Base-by-base conservation (phyloP, 2,113 vertebrate genomes). In the Polyodon spathula region DNA sequence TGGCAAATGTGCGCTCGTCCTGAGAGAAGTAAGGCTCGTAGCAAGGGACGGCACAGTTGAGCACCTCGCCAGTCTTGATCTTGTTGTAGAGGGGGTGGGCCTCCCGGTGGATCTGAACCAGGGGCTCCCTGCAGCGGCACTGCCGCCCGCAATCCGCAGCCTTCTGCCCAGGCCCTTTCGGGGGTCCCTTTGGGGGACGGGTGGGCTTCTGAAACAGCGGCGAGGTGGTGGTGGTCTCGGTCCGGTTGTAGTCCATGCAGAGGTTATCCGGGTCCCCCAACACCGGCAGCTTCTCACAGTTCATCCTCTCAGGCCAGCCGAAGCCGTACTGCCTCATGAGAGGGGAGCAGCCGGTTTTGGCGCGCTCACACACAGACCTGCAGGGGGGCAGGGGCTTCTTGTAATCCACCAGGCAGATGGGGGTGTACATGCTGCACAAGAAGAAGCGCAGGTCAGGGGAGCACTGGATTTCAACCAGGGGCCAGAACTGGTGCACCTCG, bases 401-500 rank as follows among this genome's bases (percentile, higher is more conserved):
- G 79, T 98, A 98, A 84, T 98, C 95, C 0, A 82, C 86, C 72
- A 98, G 78, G 73, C 95, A 98, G 84, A 98, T 97, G 8, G 95
- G 95, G 10, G 95, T 98, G 87, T 98, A 98, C 92, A 98, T 94
- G 76, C 93, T 95, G 86, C 95, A 98, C 37, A 98, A 86, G 81
- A 97, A 98, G 77, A 98, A 98, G 62, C 93, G 92, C 81, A 98
- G 77, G 77, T 98, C 95, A 0, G 83, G 86, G 0, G 95, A 98
- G 75, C 95, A 98, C 75, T 92, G 93, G 73, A 98, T 98, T 63
- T 92, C 92, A 62, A 98, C 95, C 72, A 98, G 86, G 5, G 95
- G 95, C 95, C 95, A 98, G 79, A 98, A 98, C 86, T 98, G 95
- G 76, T 97, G 95, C 72, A 95, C 94, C 77, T 98, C 95, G 72